A percentile compares a stretch with the other conserved stretches of the same genome.
These are phyloP conservation scores for Caenorhabditis macrosperma DNA, from an alignment of 2,888 invertebrate genomes.

Conservation along the genomic window DNA sequence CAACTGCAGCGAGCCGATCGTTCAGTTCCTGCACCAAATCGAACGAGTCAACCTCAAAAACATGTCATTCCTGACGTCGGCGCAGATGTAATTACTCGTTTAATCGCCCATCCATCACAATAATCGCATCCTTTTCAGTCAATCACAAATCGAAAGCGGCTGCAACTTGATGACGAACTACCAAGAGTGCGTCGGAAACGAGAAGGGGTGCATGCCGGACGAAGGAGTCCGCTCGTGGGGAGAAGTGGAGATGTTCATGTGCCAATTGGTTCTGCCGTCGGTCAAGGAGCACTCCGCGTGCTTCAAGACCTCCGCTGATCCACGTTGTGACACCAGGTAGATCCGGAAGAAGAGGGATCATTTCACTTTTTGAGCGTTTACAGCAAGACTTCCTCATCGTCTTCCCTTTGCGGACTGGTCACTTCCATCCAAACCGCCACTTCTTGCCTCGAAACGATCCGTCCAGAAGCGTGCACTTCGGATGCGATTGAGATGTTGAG, in stretches of 20 bases:
- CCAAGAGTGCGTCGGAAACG: conserved; percentile 69
- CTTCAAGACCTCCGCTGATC: conserved; percentile 63
- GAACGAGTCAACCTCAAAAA: conserved; percentile 53
- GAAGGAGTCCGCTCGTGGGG: conserved; percentile 66
- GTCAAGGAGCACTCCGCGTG: conserved; percentile 73
- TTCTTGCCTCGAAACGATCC: conserved; percentile 60
- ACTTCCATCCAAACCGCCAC: conserved; percentile 62
- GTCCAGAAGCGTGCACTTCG: conserved; percentile 57
- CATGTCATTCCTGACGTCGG: conserved; percentile 45
- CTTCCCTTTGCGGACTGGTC: conserved; percentile 61
- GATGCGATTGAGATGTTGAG: conserved; percentile 72
- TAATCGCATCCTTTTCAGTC: conserved; percentile 52
- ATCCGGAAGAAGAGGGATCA: not conserved
- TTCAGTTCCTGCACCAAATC: conserved; percentile 66
- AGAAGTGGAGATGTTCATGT: conserved; percentile 75
- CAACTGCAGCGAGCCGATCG: conserved; percentile 68
- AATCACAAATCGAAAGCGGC: conserved; percentile 62
- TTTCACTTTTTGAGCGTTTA: not conserved
- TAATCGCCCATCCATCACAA: conserved; percentile 20
- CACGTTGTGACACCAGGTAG: conserved; percentile 58
- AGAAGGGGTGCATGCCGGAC: conserved; percentile 64
- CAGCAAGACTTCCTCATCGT: conserved; percentile 37
- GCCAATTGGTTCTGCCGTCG: conserved; percentile 76
- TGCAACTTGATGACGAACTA: conserved; percentile 69
- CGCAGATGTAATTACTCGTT: conserved; percentile 33